Evolutionary conservation across 2,797 vertebrate species (phyloP).

Genomic region (Sebastes matsubarae): DNA sequence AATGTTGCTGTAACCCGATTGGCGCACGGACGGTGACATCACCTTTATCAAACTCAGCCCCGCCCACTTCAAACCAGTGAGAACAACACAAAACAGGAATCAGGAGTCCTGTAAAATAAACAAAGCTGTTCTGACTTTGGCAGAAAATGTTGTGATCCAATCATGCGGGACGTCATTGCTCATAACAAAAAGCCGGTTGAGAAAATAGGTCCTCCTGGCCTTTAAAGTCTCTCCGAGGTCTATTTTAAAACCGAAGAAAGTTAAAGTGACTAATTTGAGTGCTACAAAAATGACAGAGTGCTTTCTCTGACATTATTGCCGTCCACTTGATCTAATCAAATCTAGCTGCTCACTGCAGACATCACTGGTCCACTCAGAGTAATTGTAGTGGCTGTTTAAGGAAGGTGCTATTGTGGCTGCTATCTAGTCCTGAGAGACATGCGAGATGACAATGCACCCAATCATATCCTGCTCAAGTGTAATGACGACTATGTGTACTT

Average conservation of each 20-base stretch:
- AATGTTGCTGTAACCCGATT: background rate
- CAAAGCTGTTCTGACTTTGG: background rate
- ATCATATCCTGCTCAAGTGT: background rate
- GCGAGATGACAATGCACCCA: background rate
- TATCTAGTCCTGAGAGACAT: background rate
- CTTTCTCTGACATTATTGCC: background rate
- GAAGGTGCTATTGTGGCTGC: background rate
- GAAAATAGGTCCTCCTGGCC: background rate
- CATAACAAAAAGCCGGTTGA: background rate
- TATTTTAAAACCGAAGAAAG: slow-evolving; percentile 7
- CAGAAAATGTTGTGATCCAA: background rate
- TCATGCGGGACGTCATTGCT: background rate
- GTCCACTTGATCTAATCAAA: slow-evolving; percentile 13
- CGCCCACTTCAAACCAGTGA: background rate
- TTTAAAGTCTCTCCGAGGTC: background rate
- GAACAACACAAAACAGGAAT: background rate
- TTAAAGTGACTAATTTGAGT: slow-evolving; percentile 4
- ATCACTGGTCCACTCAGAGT: background rate
- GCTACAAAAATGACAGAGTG: background rate
- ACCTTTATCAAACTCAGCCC: background rate
- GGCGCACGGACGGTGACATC: background rate
- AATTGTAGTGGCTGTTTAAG: slow-evolving; percentile 1
- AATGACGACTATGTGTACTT: background rate
- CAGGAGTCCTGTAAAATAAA: background rate
- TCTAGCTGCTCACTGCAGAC: background rate